Conservation (phyloP, 2,797 vertebrate genomes). For the Alca torda region DNA sequence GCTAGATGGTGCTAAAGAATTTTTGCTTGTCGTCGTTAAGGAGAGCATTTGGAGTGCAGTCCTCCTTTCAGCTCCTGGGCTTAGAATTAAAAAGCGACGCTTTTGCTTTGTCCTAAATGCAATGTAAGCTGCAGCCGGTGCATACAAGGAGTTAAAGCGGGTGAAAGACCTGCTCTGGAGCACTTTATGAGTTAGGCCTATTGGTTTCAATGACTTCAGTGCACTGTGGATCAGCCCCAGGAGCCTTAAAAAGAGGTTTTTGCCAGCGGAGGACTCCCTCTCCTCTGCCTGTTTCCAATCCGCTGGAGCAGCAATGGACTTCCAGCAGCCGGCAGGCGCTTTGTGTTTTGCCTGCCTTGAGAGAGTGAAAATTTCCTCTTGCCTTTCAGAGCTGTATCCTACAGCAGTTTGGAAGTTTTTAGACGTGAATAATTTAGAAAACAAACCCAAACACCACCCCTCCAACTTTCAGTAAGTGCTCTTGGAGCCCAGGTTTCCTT, state of each 20-base stretch:
- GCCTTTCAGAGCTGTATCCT: constrained; percentile 1
- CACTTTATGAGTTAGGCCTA: not conserved
- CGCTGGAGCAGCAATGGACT: not conserved
- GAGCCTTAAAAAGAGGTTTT: not conserved
- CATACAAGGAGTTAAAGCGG: not conserved
- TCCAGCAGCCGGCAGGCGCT: not conserved
- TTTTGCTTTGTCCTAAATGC: not conserved
- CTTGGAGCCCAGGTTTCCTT: constrained; percentile 64
- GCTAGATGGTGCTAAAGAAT: constrained; percentile 74
- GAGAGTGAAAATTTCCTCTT: not conserved
- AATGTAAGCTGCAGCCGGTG: not conserved
- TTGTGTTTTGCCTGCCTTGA: not conserved
- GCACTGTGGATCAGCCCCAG: not conserved
- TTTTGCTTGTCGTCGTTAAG: not conserved
- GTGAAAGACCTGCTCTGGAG: not conserved
- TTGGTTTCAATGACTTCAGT: not conserved
- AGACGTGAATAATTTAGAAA: constrained; percentile 64
- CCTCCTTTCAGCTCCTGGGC: not conserved
- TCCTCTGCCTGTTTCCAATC: not conserved
- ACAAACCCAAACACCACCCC: not conserved
- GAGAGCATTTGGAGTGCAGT: not conserved
- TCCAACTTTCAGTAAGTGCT: constrained; percentile 29
- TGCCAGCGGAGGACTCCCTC: not conserved
- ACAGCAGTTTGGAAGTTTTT: constrained; percentile 50
- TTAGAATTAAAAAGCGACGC: not conserved